Evolutionary conservation across 2,888 invertebrate genomes (phyloP).

Genomic region (Tetanocera ferruginea): DNA sequence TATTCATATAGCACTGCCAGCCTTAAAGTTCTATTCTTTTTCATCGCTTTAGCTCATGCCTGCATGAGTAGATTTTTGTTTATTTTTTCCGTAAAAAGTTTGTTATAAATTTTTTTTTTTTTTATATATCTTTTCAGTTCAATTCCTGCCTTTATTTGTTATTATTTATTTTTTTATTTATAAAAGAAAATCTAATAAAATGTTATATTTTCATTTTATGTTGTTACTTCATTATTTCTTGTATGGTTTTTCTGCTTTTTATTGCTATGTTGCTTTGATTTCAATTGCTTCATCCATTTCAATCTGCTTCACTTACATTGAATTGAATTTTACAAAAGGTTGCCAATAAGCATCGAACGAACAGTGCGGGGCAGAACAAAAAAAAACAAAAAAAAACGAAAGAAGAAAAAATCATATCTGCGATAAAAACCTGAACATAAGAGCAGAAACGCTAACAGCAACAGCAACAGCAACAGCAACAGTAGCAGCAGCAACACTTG

Average conservation of each 20-base stretch:
- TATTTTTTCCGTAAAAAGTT: background rate
- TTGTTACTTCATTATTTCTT: constrained; percentile 53
- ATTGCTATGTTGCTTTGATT: constrained; percentile 45
- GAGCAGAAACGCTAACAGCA: too few species aligned
- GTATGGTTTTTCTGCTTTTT: constrained; percentile 50
- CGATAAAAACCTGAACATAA: too few species aligned
- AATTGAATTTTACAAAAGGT: background rate
- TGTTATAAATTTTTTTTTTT: background rate
- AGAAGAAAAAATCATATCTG: too few species aligned
- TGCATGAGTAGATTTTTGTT: too few species aligned
- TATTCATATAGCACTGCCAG: background rate
- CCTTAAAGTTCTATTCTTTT: background rate
- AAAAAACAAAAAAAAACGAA: too few species aligned
- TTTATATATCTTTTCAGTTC: background rate
- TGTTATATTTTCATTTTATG: constrained; percentile 52
- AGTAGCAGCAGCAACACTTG: too few species aligned
- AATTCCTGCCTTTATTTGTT: background rate
- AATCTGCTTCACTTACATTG: background rate
- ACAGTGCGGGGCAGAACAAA: too few species aligned
- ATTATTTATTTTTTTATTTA: too few species aligned
- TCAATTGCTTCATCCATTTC: constrained; percentile 6
- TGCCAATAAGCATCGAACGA: background rate
- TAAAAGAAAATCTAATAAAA: constrained; percentile 1
- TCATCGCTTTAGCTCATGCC: background rate
- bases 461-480: too few species aligned